Evolutionary conservation across 2,888 invertebrate species (phyloP).

Genomic region (Serripes groenlandicus): DNA sequence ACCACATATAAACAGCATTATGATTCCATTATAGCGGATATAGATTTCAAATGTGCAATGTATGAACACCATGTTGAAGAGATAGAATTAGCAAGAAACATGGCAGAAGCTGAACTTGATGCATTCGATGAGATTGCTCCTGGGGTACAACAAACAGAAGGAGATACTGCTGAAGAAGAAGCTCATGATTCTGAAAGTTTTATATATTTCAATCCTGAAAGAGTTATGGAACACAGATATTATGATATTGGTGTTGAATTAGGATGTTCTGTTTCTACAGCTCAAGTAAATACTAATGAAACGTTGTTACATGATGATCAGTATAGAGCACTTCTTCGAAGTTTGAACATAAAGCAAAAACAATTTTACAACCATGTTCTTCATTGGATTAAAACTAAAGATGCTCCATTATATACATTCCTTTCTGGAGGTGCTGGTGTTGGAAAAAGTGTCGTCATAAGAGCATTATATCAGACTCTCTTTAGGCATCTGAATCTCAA

Average conservation of each 20-base stretch:
- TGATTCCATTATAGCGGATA: neutral
- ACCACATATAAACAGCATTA: slow-evolving; percentile 19
- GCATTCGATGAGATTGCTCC: slow-evolving; percentile 17
- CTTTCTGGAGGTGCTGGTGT: slow-evolving; percentile 61
- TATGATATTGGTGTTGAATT: slow-evolving; percentile 53
- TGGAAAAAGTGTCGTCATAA: slow-evolving; percentile 61
- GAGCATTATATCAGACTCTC: slow-evolving; percentile 56
- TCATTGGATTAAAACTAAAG: slow-evolving; percentile 40
- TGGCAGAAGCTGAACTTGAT: neutral
- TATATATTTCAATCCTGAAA: slow-evolving; percentile 61
- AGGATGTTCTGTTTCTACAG: slow-evolving; percentile 18
- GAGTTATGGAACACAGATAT: slow-evolving; percentile 38
- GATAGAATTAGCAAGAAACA: neutral
- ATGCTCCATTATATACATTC: slow-evolving; percentile 59
- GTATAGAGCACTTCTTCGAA: slow-evolving; percentile 33
- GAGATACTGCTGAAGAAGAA: slow-evolving; percentile 48
- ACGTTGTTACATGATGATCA: slow-evolving; percentile 38
- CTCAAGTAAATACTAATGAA: slow-evolving; percentile 26
- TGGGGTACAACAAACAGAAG: slow-evolving; percentile 45
- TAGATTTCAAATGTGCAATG: slow-evolving; percentile 15
- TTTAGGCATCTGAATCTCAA: slow-evolving; percentile 44
- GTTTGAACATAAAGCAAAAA: slow-evolving; percentile 47
- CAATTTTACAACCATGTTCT: slow-evolving; percentile 44
- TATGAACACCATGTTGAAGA: slow-evolving; percentile 44
- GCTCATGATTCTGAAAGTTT: slow-evolving; percentile 45